phyloP scores from a whole-genome alignment of 2,888 invertebrate species.

The Andrena bucephala region DNA sequence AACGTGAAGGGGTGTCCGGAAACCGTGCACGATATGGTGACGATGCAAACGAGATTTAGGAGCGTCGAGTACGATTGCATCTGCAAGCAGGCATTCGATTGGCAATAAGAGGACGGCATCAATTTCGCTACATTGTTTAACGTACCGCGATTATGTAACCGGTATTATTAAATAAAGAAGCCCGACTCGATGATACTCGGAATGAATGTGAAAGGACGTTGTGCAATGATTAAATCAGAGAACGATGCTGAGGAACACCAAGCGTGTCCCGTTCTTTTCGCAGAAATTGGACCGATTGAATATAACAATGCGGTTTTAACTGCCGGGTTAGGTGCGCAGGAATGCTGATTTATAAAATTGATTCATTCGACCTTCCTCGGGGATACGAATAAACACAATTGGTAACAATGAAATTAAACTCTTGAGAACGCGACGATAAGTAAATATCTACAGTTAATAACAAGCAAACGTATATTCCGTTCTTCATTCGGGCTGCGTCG shows the following conservation, averaged over 20 bases:
- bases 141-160: not conserved
- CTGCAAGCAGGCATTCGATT: conserved; percentile 22
- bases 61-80: conserved; percentile 47
- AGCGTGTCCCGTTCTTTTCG: conserved; percentile 51
- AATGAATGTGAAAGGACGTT: conserved; percentile 46
- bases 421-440: conserved; percentile 47
- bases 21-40: conserved; percentile 42
- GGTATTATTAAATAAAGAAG: conserved; percentile 29
- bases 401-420: conserved; percentile 57
- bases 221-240: conserved; percentile 54
- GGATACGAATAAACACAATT: conserved; percentile 59
- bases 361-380: conserved; percentile 59
- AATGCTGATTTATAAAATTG: conserved; percentile 53
- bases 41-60: conserved; percentile 41
- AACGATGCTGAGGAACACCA: conserved; percentile 10
- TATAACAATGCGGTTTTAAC: conserved; percentile 50
- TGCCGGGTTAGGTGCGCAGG: conserved; percentile 50
- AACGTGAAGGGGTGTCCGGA: conserved; percentile 54
- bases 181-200: conserved; percentile 22
- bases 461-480: conserved; percentile 9
- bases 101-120: not conserved
- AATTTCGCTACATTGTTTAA: conserved; percentile 1
- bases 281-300: conserved; percentile 49
- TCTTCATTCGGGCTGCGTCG: not conserved
- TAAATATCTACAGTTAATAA: conserved; percentile 52